Evolutionary conservation across 2,113 vertebrate genomes (phyloP), one percentile per base, ranked within the genome.

Genomic region (Lasiurus borealis): DNA sequence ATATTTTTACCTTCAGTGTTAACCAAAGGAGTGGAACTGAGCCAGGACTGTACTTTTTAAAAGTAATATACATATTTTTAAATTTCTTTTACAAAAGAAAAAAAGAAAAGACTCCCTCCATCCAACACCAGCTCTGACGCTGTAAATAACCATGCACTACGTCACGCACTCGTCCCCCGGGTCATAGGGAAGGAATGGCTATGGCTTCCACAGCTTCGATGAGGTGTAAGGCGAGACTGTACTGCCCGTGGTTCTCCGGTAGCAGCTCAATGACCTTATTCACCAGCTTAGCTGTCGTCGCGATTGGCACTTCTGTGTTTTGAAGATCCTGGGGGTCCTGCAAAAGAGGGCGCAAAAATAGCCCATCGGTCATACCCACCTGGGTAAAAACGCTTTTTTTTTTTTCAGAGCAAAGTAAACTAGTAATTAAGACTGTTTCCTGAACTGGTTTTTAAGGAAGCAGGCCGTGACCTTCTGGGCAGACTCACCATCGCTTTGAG

Each of bases 401-500:
- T 84, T n/a, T 52, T 87, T 66, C 31, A n/a, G 50, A 57, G 69
- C 31, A 23, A 64, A 34, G n/a, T 5, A n/a, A 50, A 19, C 13
- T 10, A 57, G 2, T 3, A 14, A 50, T n/a, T 31, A 25, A 23
- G 34, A 12, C 31, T 21, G 44, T 81, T 66, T 57, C 73, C 72
- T 34, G 7, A 69, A 40, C 16, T 3, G 18, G 57, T 59, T 10
- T 10, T 11, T 8, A 25, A 59, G 59, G 59, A 62, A 1, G 59
- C 64, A n/a, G 29, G 31, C 62, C 3, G 2, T 31, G n/a, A 7
- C 36, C 15, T 2, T 7, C 9, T 12, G 23, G 1, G 0, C 3
- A 7, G 2, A 95, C 98, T 99, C 94, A 99, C 99, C 99, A 99
- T 99, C 1, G 99, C 99, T 96, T 99, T 99, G 78, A 99, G 98